Base-by-base conservation (phyloP, 2,797 vertebrate species). In the Hapalemur alaotrensis region DNA sequence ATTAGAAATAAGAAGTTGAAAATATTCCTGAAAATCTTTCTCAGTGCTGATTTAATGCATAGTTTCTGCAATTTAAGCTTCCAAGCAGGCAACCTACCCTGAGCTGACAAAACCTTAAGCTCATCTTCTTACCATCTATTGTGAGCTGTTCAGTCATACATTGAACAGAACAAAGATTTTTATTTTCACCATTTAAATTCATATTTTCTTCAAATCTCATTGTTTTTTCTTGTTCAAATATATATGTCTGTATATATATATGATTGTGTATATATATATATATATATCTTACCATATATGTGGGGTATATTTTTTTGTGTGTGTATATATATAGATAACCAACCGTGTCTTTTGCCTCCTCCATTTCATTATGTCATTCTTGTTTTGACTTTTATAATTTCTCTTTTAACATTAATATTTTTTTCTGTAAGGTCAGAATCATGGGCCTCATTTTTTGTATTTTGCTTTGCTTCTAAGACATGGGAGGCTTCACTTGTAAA, bases 31-130 rank as follows among this genome's bases (percentile, higher is more conserved):
- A 38, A 52, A 30, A 52, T n/a, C 14, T 69, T 75, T 89, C 14
- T 97, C 6, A 78, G 17, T 75, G 97, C 97, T 97, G 98, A 99
- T 99, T 99, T 13, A 99, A 81, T 99, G 99, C 98, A 99, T 99
- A 97, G 99, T 99, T 98, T 99, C 99, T 23, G 99, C 99, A 46
- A 99, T 99, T 98, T 99, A 99, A 75, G 99, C 99, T 98, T 99
- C 99, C 99, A 99, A 99, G 97, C 99, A 99, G 91, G 99, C 99
- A 52, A 99, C 99, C 6, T 99, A 99, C 96, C 99, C 98, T 99
- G 99, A 10, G 99, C 98, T 0, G 99, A 98, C 85, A 99, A 95
- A 82, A 99, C 99, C 97, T 99, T 99, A 8, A 99, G 98, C n/a
- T 99, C 99, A 46, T 99, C 99, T 98, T 99, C 99, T 96, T 99